A percentile compares a stretch with the other conserved stretches of the same genome.
Evolutionary conservation across 1,140 invertebrate species (phyloP).

Genomic region (Drosophila lowei): DNA sequence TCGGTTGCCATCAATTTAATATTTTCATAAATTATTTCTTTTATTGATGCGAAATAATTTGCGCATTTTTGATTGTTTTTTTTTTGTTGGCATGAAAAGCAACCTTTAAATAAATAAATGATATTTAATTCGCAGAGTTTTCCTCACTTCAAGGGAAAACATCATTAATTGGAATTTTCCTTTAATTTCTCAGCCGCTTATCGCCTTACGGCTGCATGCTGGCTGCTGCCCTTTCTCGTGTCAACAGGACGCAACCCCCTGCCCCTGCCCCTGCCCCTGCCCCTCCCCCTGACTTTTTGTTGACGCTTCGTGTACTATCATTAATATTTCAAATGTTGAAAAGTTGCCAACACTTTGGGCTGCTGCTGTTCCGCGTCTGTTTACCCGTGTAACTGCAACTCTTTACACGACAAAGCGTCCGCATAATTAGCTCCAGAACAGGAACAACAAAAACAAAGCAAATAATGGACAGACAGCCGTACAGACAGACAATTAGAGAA

Average conservation of each 20-base stretch:
- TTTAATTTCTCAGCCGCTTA: conserved; percentile 53
- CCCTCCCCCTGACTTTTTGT: not conserved
- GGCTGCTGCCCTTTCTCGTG: conserved; percentile 2
- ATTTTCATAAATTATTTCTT: conserved; percentile 10
- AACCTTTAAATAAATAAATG: no score
- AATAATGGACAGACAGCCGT: not conserved
- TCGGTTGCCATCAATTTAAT: conserved; percentile 29
- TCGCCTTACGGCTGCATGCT: conserved; percentile 13
- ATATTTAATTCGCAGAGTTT: not conserved
- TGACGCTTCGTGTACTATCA: conserved; percentile 63
- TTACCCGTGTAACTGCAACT: no score
- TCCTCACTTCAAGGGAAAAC: no score
- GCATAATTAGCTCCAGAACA: conserved; percentile 67
- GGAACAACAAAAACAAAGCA: conserved; percentile 14
- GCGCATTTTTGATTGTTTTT: no score
- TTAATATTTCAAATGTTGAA: conserved; percentile 69
- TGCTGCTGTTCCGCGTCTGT: no score
- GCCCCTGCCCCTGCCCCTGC: not conserved
- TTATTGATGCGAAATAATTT: no score
- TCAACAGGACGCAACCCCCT: conserved; percentile 10
- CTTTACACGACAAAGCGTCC: conserved; percentile 60
- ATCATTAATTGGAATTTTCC: conserved; percentile 62
- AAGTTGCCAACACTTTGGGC: conserved; percentile 60
- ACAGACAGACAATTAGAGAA: conserved; percentile 61
- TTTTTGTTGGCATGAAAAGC: no score